Conservation (phyloP, 2,888 invertebrate species). For the Lobophora halterata region DNA sequence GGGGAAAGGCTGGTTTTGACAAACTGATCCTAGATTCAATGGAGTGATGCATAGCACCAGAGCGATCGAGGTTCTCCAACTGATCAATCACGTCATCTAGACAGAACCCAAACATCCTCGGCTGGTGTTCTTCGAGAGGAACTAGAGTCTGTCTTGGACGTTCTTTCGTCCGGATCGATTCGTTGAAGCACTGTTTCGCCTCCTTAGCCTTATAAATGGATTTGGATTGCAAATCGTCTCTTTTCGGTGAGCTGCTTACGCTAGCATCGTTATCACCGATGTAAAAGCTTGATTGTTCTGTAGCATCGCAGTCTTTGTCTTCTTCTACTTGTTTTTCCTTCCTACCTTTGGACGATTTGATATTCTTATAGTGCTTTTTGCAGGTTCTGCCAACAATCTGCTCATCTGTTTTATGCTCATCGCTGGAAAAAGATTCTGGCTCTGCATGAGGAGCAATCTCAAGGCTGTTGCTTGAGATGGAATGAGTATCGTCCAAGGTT, state of each 20-base stretch:
- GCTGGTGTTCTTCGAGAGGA: slow-evolving; percentile 48
- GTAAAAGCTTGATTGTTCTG: slow-evolving; percentile 55
- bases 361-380: slow-evolving; percentile 69
- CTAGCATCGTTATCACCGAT: slow-evolving; percentile 50
- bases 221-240: slow-evolving; percentile 12
- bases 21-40: slow-evolving; percentile 54
- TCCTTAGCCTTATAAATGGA: slow-evolving; percentile 49
- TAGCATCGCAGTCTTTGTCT: slow-evolving; percentile 60
- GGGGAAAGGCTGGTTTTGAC: slow-evolving; percentile 47
- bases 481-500: slow-evolving; percentile 23
- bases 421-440: slow-evolving; percentile 44
- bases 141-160: slow-evolving; percentile 45
- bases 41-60: slow-evolving; percentile 62
- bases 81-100: slow-evolving; percentile 50
- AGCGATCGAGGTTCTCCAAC: slow-evolving; percentile 51
- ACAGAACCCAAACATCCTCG: slow-evolving; percentile 39
- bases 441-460: slow-evolving; percentile 41
- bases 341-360: slow-evolving; percentile 58
- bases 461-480: slow-evolving; percentile 37
- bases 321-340: slow-evolving; percentile 52
- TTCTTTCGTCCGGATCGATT: slow-evolving; percentile 56
- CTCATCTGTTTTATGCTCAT: slow-evolving; percentile 42
- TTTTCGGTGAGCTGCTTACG: slow-evolving; percentile 23
- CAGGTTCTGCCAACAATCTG: slow-evolving; percentile 41
- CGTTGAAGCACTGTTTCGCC: slow-evolving; percentile 64